A percentile compares a stretch with the other conserved stretches of the same genome.
These are phyloP conservation scores for Microcebus tavaratra DNA, from an alignment of 2,113 vertebrate genomes.

Conservation along the genomic window DNA sequence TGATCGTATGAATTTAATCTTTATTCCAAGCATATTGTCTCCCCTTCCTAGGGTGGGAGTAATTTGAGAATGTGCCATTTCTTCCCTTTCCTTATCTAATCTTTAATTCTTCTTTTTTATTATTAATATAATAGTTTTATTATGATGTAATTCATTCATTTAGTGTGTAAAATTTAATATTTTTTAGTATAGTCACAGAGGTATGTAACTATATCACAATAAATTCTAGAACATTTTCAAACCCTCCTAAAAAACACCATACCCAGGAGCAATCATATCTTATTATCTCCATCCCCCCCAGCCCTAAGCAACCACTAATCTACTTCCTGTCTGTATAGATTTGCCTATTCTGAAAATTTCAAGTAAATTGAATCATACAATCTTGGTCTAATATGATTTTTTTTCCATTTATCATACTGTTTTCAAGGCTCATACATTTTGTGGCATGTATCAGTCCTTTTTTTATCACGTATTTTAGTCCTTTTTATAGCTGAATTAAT, in stretches of 20 bases:
- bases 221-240: neutral
- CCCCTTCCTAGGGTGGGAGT: neutral
- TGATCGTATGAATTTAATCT: neutral
- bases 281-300: neutral
- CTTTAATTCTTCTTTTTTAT: neutral
- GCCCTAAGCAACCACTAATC: neutral
- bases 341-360: neutral
- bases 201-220: neutral
- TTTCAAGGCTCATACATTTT: neutral
- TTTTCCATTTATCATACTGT: neutral
- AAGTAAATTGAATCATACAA: neutral
- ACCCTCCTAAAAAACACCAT: neutral
- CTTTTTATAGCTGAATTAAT: neutral
- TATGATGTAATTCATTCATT: neutral
- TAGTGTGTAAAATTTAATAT: neutral
- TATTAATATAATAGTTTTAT: neutral
- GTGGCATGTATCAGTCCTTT: neutral
- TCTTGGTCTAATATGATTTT: neutral
- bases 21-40: neutral
- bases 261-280: neutral
- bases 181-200: neutral
- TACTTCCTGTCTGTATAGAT: neutral
- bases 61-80: neutral
- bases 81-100: neutral
- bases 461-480: neutral